Conservation (phyloP, 2,113 vertebrate species). For the Recurvirostra avosetta region DNA sequence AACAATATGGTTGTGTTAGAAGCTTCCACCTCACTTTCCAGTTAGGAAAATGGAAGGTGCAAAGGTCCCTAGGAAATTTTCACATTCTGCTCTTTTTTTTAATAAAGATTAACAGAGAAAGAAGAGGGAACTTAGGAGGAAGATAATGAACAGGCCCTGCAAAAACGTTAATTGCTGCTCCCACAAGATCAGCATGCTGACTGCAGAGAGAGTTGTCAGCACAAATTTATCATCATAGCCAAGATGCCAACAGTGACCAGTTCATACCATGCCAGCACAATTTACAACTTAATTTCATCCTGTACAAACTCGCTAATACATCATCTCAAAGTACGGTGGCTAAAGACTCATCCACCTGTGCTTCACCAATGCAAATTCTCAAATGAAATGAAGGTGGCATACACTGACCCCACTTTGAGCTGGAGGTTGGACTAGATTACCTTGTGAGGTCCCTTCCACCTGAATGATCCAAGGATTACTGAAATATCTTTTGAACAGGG, state of each 20-base stretch:
- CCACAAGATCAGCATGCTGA: not conserved
- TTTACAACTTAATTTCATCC: not conserved
- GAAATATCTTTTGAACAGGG: not conserved
- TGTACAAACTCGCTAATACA: not conserved
- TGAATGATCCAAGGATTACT: not conserved
- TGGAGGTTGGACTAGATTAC: not conserved
- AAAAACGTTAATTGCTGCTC: not conserved
- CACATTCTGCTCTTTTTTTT: not conserved
- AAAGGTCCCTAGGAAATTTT: not conserved
- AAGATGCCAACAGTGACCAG: not conserved
- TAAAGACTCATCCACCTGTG: not conserved
- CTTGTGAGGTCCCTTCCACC: not conserved
- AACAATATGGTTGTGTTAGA: not conserved
- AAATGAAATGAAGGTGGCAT: not conserved
- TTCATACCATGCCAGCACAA: not conserved
- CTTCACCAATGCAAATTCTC: not conserved
- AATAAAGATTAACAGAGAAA: not conserved
- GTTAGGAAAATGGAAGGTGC: not conserved
- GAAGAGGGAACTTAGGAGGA: not conserved
- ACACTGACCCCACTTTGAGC: not conserved
- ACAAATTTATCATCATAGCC: not conserved
- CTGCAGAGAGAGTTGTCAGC: not conserved
- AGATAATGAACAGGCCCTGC: not conserved
- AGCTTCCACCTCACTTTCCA: not conserved
- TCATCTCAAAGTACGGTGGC: not conserved